Base-by-base conservation (phyloP, 2,113 vertebrate species). In the Pungitius pungitius region DNA sequence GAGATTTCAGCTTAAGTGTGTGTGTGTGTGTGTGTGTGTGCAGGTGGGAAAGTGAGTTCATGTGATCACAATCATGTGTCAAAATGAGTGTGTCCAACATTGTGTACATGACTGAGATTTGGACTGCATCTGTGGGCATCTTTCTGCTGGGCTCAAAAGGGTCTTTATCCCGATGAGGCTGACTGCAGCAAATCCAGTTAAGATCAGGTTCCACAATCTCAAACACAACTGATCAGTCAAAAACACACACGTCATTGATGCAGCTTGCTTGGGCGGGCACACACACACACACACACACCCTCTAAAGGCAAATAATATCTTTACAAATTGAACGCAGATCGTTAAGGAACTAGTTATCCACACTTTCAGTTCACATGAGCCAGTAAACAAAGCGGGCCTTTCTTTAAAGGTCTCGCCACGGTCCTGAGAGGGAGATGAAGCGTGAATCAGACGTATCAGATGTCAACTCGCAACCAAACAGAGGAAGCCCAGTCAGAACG, bases 101-200 rank as follows among this genome's bases (percentile, higher is more conserved):
- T 43, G 71, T 42, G 39, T 54, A 30, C 9, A 40, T 55, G 33
- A 22, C 22, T 8, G 14, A 35, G 55, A 69, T 24, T 45, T 0
- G 13, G 35, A 51, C 51, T 47, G 59, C 26, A 26, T 42, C 10
- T 27, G 35, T 17, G 49, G 47, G 35, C 59, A 2, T 17, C 63
- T 39, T 1, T 4, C 63, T 70, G 64, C 80, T 68, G 66, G 55
- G 83, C 66, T 82, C 52, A 55, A 26, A n/a, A 35, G 42, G 54
- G 45, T 73, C 62, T 87, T 90, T 80, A 91, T 87, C 78, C 86
- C 9, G 1, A 61, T 9, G 37, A 90, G 80, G 56, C 84, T 86
- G 84, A 89, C 80, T 13, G 61, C 62, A 75, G 73, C 85, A 88
- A 92, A 93, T 92, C 88, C 87, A 67, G 69, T 88, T 92, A 91